Base-by-base conservation (phyloP, 2,888 invertebrate species). In the Agonopterix arenella region DNA sequence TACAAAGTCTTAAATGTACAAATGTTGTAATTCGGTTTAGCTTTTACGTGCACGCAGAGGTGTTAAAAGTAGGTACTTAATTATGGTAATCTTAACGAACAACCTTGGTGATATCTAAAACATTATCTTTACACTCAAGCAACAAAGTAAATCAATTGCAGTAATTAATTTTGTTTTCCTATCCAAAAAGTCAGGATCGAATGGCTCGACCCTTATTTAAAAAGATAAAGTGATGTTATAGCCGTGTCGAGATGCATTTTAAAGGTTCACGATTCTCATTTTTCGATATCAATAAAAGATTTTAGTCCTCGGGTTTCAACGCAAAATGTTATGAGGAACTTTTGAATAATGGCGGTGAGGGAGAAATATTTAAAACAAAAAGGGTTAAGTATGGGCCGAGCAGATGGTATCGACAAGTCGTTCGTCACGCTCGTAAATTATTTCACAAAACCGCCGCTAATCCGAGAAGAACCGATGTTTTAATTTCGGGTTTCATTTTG, bases 341-440 rank as follows among this genome's bases (percentile, higher is more conserved):
- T 84, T 84, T 88, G 85, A 89, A 84, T 88, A 84, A 88, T 88
- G 81, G 82, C 77, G 76, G 75, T 79, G 73, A 70, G 73, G 74
- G 68, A 74, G 69, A 78, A 77, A 82, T 77, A 66, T 70, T 79
- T 75, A 74, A 82, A 86, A 84, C 78, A 83, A 89, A 88, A 89
- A 88, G 78, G 73, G 80, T 83, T 43, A 43, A 80, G 83, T 84
- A 84, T 76, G 81, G 77, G 57, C 69, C 68, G 72, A 73, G 78
- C 81, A 84, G 89, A 89, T 89, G 83, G 72, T 86, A 89, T 89
- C 89, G 83, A 79, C 79, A 80, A 76, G 72, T 76, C 80, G 79
- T 86, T 80, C 88, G 89, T 86, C 85, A 88, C 85, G 89, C 82
- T 84, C 84, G 79, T 88, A 88, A 88, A 86, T 86, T 84, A 86